Evolutionary conservation across 2,797 vertebrate species (phyloP).

Genomic region (Enteromius fasciolatus): DNA sequence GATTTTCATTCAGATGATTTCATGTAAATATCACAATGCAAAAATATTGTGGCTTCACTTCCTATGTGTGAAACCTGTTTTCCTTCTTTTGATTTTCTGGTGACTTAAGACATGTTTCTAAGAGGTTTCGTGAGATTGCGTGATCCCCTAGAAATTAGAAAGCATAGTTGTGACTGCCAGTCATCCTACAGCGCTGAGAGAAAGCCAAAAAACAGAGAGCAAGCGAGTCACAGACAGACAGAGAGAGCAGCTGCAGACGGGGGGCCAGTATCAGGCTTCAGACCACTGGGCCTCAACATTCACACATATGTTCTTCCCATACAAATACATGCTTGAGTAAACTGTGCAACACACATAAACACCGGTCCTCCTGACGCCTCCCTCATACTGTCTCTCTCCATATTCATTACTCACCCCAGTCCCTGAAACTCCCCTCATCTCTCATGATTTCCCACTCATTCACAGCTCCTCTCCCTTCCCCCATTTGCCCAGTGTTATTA

Average conservation of each 20-base stretch:
- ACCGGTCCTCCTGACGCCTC: slow-evolving; percentile 29
- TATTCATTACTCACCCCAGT: slow-evolving; percentile 20
- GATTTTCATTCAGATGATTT: not conserved
- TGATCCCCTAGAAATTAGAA: slow-evolving; percentile 26
- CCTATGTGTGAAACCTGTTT: not conserved
- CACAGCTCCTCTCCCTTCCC: slow-evolving; percentile 24
- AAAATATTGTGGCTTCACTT: not conserved
- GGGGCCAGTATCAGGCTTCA: slow-evolving; percentile 55
- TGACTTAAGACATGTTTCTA: not conserved
- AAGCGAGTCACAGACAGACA: slow-evolving; percentile 35
- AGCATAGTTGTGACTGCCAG: slow-evolving; percentile 9
- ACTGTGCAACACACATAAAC: slow-evolving; percentile 41
- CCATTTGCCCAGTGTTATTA: not conserved
- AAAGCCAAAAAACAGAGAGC: slow-evolving; percentile 18
- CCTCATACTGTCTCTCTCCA: slow-evolving; percentile 37
- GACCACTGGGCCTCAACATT: slow-evolving; percentile 43
- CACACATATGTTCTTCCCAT: slow-evolving; percentile 37
- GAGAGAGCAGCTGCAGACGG: slow-evolving; percentile 51
- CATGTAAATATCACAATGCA: not conserved
- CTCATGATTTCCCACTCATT: slow-evolving; percentile 1
- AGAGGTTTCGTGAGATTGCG: slow-evolving; percentile 23
- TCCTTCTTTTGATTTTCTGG: slow-evolving; percentile 2
- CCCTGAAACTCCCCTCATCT: slow-evolving; percentile 23
- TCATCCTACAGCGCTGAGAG: slow-evolving; percentile 20
- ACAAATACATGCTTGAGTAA: slow-evolving; percentile 37